These are phyloP conservation scores for Oxyteleia sp. DNA, from an alignment of 2,888 invertebrate species.

Conservation along the genomic window DNA sequence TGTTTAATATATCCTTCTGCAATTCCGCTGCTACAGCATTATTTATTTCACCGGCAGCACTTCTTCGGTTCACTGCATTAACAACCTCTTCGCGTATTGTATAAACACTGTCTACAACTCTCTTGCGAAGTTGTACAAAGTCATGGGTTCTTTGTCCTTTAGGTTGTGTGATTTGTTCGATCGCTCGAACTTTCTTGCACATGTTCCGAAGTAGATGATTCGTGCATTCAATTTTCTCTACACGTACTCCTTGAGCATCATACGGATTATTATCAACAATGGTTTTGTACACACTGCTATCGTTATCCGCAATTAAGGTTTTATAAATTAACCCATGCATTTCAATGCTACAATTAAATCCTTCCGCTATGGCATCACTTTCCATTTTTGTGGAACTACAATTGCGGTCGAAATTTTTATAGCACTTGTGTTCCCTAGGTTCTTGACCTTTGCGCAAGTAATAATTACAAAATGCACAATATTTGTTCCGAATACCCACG, in stretches of 20 bases:
- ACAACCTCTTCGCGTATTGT: background rate
- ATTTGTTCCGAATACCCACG: slow-evolving; percentile 69
- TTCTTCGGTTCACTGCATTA: background rate
- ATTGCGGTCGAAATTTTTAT: slow-evolving; percentile 24
- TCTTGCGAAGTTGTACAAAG: background rate
- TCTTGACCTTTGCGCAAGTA: slow-evolving; percentile 10
- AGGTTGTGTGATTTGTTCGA: background rate
- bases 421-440: slow-evolving; percentile 39
- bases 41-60: background rate
- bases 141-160: background rate
- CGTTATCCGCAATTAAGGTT: background rate
- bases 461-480: slow-evolving; percentile 24
- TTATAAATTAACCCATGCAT: slow-evolving; percentile 1
- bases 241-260: slow-evolving; percentile 2
- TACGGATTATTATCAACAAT: slow-evolving; percentile 40
- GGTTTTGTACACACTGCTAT: background rate
- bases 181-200: slow-evolving; percentile 41
- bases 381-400: slow-evolving; percentile 78
- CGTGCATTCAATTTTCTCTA: slow-evolving; percentile 73
- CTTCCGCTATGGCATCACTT: slow-evolving; percentile 70
- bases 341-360: slow-evolving; percentile 69
- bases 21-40: slow-evolving; percentile 16
- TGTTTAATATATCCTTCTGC: slow-evolving; percentile 61
- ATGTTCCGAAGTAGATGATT: slow-evolving; percentile 79
- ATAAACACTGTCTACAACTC: background rate